A percentile compares a stretch with the other conserved stretches of the same genome.
Evolutionary conservation across 2,888 invertebrate species (phyloP).

Genomic region (Busseola fusca): DNA sequence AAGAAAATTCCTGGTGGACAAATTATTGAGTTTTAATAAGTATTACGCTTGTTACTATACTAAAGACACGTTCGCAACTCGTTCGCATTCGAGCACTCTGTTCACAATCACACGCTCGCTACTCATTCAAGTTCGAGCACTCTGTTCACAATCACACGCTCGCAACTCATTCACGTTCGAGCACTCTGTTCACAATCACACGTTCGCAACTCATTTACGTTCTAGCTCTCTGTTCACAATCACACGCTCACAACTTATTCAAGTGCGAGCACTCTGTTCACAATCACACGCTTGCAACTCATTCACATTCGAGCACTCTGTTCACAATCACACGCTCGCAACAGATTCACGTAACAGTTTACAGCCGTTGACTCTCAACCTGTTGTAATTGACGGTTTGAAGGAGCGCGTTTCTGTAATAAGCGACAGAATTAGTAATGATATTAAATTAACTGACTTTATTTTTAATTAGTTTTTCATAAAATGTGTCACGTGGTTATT

Average conservation of each 20-base stretch:
- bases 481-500: neutral
- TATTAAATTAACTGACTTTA: neutral
- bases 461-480: neutral
- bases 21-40: neutral
- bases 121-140: too few relatives aligned
- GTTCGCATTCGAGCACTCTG: neutral
- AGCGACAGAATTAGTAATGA: neutral
- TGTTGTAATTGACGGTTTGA: constrained; percentile 17
- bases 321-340: constrained; percentile 17
- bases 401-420: constrained; percentile 4
- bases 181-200: constrained; percentile 14
- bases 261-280: constrained; percentile 6
- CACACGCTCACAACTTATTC: constrained; percentile 14
- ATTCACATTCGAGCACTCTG: constrained; percentile 19
- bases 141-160: constrained; percentile 18
- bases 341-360: neutral
- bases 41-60: neutral
- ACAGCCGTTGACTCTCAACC: constrained; percentile 32
- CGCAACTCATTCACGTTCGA: constrained; percentile 32
- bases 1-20: neutral
- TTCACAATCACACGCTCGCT: constrained; percentile 20
- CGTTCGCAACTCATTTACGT: neutral
- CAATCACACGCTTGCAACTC: constrained; percentile 23
- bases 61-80: too few relatives aligned
- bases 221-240: constrained; percentile 11